phyloP scores from a whole-genome alignment of 92 coral and sea anemone species.

The Phenganax subtilis region DNA sequence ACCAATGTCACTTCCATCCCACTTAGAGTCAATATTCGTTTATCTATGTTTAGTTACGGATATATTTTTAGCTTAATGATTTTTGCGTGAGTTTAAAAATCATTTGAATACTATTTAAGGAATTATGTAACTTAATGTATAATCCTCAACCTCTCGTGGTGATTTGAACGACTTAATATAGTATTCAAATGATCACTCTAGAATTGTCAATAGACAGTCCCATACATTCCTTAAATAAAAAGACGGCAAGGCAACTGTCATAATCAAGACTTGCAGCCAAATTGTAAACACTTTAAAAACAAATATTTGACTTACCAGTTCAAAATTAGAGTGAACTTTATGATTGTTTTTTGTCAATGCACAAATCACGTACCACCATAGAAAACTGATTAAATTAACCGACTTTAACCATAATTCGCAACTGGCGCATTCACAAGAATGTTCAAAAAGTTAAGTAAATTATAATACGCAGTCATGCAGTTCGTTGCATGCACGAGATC shows the following conservation, averaged over 20 bases:
- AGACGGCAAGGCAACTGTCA: too few relatives aligned
- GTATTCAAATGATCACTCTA: too few relatives aligned
- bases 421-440: background rate
- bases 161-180: background rate
- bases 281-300: too few relatives aligned
- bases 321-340: too few relatives aligned
- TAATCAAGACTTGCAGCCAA: too few relatives aligned
- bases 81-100: background rate
- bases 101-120: constrained; percentile 8
- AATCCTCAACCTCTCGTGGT: background rate
- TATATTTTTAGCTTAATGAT: constrained; percentile 1
- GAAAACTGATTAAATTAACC: too few relatives aligned
- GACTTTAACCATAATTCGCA: background rate
- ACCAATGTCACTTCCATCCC: background rate
- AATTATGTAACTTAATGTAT: background rate
- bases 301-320: too few relatives aligned
- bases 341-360: too few relatives aligned
- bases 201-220: too few relatives aligned
- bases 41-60: background rate
- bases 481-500: background rate
- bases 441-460: background rate
- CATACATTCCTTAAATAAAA: too few relatives aligned
- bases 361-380: too few relatives aligned
- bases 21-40: background rate
- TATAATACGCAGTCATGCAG: constrained; percentile 8